Evolutionary conservation across 2,797 vertebrate species (phyloP).

Genomic region (Phyllotis vaccarum): DNA sequence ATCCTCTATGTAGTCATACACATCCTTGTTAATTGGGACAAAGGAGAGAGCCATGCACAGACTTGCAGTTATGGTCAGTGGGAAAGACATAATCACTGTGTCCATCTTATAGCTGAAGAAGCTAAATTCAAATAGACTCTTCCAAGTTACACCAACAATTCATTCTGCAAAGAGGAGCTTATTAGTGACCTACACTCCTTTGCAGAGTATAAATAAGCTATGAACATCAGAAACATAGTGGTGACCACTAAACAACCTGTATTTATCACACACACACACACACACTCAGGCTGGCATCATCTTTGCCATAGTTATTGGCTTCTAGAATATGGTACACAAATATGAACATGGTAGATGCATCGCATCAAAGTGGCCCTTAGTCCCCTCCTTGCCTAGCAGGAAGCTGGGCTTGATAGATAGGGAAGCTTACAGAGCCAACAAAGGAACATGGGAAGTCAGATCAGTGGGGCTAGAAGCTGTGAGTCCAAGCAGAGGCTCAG

Average conservation of each 20-base stretch:
- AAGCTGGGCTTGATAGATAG: background rate
- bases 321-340: background rate
- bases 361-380: background rate
- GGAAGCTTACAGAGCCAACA: background rate
- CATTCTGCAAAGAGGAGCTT: constrained; percentile 13
- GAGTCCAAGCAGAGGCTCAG: background rate
- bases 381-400: background rate
- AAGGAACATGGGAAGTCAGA: background rate
- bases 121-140: background rate
- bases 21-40: background rate
- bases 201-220: background rate
- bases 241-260: background rate
- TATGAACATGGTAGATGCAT: background rate
- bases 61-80: background rate
- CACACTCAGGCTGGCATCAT: background rate
- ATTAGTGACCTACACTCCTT: background rate
- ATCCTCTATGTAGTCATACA: constrained; percentile 31
- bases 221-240: background rate
- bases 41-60: background rate
- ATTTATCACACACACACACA: background rate
- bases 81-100: background rate
- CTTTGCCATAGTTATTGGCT: background rate
- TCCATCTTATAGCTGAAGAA: background rate
- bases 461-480: background rate
- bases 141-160: background rate